Base-by-base conservation (phyloP, 2,888 invertebrate species). In the Pollenia labialis region DNA sequence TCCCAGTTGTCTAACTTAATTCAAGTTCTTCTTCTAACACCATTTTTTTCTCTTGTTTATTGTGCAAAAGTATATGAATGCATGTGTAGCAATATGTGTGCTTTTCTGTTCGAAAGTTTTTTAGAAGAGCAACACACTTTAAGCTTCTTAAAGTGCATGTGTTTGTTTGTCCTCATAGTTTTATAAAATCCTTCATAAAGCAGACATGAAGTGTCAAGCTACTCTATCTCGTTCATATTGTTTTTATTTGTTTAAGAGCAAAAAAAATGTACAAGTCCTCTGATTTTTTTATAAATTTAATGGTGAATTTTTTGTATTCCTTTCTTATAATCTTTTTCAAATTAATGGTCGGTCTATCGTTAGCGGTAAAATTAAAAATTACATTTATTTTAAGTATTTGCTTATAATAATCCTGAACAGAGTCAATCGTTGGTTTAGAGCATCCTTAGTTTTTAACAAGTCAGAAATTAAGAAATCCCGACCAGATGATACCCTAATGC, bases 91-190 rank as follows among this genome's bases (percentile, higher is more conserved):
- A 12, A 44, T 50, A 10, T 54, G 16, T 72, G 14, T 50, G 42
- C 46, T 18, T 40, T 54, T 64, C 66, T 58, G 18, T 75, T 46
- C 54, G 12, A 71, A 71, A 71, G 50, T 69, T 83, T 32, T 32
- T 76, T 52, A 12, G 7, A 50, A 56, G 12, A 62, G 68, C 82
- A 72, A 64, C 48, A 71, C 75, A 64, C 6, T 77, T 72, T 85
- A 85, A 85, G 85, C 85, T 77, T 71, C 81, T 81, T 85, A 81
- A 60, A 77, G 40, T 66, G 64, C 66, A 74, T 81, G 50, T 68
- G 71, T 62, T 72, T 48, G 48, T 66, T 14, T 64, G 10, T 54
- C 10, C 54, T 62, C 40, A 32, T 18, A 66, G 42, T 42, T 74
- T 50, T 9, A 71, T 11, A 77, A 44, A 77, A 77, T 77, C 40